Conservation (phyloP, 2,113 vertebrate genomes). For the Rhodinocichla rosea region DNA sequence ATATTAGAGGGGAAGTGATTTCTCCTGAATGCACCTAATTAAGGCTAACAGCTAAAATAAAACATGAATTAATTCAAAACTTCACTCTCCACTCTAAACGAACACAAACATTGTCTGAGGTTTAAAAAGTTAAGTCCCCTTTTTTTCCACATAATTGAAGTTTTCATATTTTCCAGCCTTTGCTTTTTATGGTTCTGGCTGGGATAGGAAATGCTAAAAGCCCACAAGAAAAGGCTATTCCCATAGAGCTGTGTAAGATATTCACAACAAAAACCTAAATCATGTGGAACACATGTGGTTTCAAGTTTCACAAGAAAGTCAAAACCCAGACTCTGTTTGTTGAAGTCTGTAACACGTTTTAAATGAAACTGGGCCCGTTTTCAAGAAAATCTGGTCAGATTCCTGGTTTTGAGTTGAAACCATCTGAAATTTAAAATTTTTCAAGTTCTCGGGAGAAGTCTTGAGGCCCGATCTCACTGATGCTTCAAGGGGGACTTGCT, state of each 20-base stretch:
- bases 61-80: conserved; percentile 42
- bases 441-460: background rate
- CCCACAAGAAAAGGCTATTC: conserved; percentile 58
- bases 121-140: conserved; percentile 35
- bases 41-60: conserved; percentile 56
- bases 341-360: conserved; percentile 43
- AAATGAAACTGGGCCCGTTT: background rate
- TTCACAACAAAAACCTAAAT: conserved; percentile 49
- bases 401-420: background rate
- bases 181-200: conserved; percentile 54
- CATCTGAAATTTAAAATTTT: conserved; percentile 5
- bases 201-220: conserved; percentile 47
- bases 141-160: conserved; percentile 44
- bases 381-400: conserved; percentile 42
- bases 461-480: background rate
- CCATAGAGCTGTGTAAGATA: conserved; percentile 48
- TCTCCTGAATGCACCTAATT: conserved; percentile 45
- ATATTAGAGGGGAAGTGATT: conserved; percentile 35
- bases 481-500: background rate
- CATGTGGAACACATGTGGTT: conserved; percentile 36
- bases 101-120: conserved; percentile 28
- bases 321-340: conserved; percentile 40
- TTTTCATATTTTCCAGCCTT: conserved; percentile 59
- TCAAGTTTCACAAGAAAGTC: conserved; percentile 59
- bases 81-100: background rate